These are phyloP conservation scores for Gambelia wislizenii DNA, from an alignment of 2,797 vertebrate species.

Conservation along the genomic window DNA sequence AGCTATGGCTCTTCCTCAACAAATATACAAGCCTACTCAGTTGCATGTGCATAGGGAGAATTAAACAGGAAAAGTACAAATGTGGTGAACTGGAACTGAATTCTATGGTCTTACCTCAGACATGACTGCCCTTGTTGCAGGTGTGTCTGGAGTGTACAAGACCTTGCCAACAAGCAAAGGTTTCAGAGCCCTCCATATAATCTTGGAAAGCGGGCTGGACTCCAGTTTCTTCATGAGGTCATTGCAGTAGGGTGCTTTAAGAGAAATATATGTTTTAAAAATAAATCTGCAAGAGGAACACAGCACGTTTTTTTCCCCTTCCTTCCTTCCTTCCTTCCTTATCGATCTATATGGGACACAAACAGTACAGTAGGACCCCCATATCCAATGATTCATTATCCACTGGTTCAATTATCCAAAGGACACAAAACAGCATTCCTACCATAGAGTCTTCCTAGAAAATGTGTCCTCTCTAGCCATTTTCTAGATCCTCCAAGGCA, in stretches of 20 bases:
- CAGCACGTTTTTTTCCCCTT: not conserved
- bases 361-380: too few species aligned
- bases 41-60: not conserved
- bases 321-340: too few species aligned
- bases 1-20: not conserved
- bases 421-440: too few species aligned
- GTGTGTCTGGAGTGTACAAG: conserved; percentile 92
- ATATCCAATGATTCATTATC: too few species aligned
- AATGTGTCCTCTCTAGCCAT: too few species aligned
- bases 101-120: conserved; percentile 83
- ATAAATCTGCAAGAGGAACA: not conserved
- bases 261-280: conserved; percentile 2
- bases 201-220: conserved; percentile 91
- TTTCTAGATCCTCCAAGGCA: too few species aligned
- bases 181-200: conserved; percentile 96
- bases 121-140: conserved; percentile 88
- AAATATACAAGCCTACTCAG: too few species aligned
- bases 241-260: conserved; percentile 93
- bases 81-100: not conserved
- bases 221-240: conserved; percentile 92
- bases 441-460: too few species aligned
- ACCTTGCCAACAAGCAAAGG: conserved; percentile 95
- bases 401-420: too few species aligned
- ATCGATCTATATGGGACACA: too few species aligned
- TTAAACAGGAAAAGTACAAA: not conserved